A percentile compares a stretch with the other conserved stretches of the same genome.
phyloP scores from a whole-genome alignment of 1,140 invertebrate species.

The Drosophila sp. region DNA sequence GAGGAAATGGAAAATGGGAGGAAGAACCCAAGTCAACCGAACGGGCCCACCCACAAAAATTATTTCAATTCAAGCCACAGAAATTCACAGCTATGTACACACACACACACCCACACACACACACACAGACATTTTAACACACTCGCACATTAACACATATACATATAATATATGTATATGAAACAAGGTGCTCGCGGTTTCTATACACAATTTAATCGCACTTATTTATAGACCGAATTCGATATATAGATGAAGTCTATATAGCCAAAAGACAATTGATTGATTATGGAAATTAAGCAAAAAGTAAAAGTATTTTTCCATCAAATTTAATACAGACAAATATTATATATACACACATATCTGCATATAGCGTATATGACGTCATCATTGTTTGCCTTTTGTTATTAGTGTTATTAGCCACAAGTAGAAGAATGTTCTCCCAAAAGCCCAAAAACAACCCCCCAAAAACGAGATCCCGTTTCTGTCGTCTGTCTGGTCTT shows the following conservation, averaged over 20 bases:
- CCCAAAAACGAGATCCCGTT: constrained; percentile 3
- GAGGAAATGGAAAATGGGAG: background rate
- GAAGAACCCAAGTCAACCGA: background rate
- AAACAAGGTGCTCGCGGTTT: background rate
- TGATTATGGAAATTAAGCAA: constrained; percentile 8
- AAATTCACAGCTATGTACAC: constrained; percentile 48
- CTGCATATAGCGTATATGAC: background rate
- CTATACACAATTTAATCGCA: constrained; percentile 40
- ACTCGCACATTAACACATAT: constrained; percentile 25
- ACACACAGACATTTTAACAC: constrained; percentile 20
- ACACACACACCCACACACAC: constrained; percentile 19
- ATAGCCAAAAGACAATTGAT: constrained; percentile 8
- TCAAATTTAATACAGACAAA: background rate
- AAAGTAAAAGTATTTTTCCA: constrained; percentile 4
- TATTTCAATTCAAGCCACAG: constrained; percentile 47
- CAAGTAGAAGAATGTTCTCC: constrained; percentile 13
- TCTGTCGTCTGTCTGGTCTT: background rate
- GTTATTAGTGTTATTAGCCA: constrained; percentile 10
- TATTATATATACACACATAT: background rate
- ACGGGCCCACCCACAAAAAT: constrained; percentile 38
- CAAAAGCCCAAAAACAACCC: background rate
- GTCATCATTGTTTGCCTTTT: background rate
- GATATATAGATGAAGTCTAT: constrained; percentile 2
- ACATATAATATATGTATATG: too few relatives aligned
- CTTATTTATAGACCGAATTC: constrained; percentile 65